These are phyloP conservation scores for Lasioglossum leucozonium DNA, from an alignment of 2,888 invertebrate genomes.

Conservation along the genomic window DNA sequence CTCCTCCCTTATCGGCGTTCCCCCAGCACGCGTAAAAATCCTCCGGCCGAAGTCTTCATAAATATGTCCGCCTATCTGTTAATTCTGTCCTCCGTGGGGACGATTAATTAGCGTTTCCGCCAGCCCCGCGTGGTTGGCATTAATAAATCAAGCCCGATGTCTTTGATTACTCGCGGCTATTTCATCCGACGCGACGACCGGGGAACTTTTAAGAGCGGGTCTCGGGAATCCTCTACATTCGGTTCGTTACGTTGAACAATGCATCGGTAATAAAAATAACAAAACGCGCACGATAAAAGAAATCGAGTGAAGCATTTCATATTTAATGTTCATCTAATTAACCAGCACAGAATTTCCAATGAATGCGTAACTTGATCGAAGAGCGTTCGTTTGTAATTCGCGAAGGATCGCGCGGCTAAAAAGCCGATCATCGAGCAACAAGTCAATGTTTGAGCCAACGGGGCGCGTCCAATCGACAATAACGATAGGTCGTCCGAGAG, in stretches of 20 bases:
- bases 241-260: too few relatives aligned
- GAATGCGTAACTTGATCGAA: too few relatives aligned
- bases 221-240: not conserved
- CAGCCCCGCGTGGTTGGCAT: not conserved
- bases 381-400: not conserved
- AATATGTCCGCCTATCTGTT: constrained; percentile 42
- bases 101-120: constrained; percentile 49
- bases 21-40: constrained; percentile 26
- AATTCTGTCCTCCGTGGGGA: constrained; percentile 34
- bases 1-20: constrained; percentile 40
- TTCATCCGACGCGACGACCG: not conserved
- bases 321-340: too few relatives aligned
- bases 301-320: too few relatives aligned
- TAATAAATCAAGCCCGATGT: constrained; percentile 16
- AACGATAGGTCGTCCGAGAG: not conserved
- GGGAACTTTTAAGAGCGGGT: not conserved
- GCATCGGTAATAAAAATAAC: not conserved
- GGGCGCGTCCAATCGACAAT: not conserved
- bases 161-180: not conserved
- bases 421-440: not conserved
- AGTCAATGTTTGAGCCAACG: not conserved
- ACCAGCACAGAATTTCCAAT: too few relatives aligned
- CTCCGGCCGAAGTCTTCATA: constrained; percentile 57
- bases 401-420: not conserved
- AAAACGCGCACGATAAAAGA: not conserved